Evolutionary conservation across 1,140 invertebrate genomes (phyloP).

Genomic region (Piezodorus guildinii): DNA sequence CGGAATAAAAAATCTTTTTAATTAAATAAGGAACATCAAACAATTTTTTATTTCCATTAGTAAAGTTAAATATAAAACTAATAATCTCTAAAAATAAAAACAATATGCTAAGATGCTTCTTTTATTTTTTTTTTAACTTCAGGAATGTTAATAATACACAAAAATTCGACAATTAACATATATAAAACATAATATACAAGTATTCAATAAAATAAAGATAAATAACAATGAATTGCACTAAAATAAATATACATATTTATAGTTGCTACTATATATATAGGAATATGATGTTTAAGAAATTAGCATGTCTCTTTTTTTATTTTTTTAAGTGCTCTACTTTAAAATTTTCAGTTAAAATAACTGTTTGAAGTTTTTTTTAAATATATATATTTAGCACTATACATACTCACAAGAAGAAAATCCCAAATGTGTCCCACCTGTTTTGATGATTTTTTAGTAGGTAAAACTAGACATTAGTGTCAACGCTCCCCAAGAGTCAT

Average conservation of each 20-base stretch:
- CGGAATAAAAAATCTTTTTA: conserved; percentile 1
- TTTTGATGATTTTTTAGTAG: too few relatives aligned
- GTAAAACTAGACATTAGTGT: too few relatives aligned
- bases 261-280: background rate
- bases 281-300: background rate
- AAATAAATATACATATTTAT: conserved; percentile 13
- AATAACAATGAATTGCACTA: background rate
- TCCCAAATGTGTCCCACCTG: too few relatives aligned
- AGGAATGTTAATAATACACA: conserved; percentile 2
- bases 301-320: too few relatives aligned
- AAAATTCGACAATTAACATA: background rate
- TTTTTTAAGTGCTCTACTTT: background rate
- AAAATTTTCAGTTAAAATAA: too few relatives aligned
- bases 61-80: conserved; percentile 6
- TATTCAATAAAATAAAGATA: background rate
- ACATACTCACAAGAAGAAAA: too few relatives aligned
- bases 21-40: conserved; percentile 13
- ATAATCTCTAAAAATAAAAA: conserved; percentile 12
- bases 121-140: too few relatives aligned
- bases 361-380: too few relatives aligned
- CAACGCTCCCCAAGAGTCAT: too few relatives aligned
- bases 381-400: too few relatives aligned
- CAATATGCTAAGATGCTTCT: conserved; percentile 1
- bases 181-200: conserved; percentile 4
- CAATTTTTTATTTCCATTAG: conserved; percentile 7